phyloP scores from a whole-genome alignment of 1,140 invertebrate species.

The Lasioglossum albipes region DNA sequence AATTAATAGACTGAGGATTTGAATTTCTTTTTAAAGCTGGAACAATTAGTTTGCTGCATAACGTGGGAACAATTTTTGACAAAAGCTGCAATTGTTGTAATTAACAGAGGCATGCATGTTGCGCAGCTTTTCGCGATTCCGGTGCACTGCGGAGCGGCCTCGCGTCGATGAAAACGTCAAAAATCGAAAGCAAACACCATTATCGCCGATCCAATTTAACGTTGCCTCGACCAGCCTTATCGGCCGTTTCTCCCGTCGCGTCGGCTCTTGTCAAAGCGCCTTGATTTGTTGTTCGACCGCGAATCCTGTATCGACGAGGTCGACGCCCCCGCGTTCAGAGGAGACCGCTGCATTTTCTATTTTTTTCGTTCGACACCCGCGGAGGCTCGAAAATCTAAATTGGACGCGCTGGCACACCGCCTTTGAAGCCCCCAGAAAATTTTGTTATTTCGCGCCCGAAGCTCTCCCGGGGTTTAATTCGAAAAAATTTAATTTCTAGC shows the following conservation, averaged over 20 bases:
- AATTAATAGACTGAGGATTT: too few relatives aligned
- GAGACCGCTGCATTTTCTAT: neutral
- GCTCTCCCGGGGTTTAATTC: neutral
- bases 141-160: neutral
- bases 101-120: too few relatives aligned
- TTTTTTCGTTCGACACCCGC: too few relatives aligned
- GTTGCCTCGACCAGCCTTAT: constrained; percentile 15
- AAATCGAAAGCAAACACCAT: constrained; percentile 36
- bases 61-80: too few relatives aligned
- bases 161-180: constrained; percentile 21
- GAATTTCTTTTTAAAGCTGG: too few relatives aligned
- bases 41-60: too few relatives aligned
- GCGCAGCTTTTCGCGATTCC: too few relatives aligned
- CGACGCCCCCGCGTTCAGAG: neutral
- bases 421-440: constrained; percentile 1
- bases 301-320: neutral
- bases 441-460: neutral
- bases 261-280: constrained; percentile 8
- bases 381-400: neutral
- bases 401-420: neutral
- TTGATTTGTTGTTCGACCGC: constrained; percentile 10
- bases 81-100: too few relatives aligned
- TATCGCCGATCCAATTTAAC: constrained; percentile 38
- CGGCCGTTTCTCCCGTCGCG: constrained; percentile 14
- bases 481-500: constrained; percentile 20